These are phyloP conservation scores for Nixonia krombeini DNA, from an alignment of 1,140 invertebrate genomes.

Conservation along the genomic window DNA sequence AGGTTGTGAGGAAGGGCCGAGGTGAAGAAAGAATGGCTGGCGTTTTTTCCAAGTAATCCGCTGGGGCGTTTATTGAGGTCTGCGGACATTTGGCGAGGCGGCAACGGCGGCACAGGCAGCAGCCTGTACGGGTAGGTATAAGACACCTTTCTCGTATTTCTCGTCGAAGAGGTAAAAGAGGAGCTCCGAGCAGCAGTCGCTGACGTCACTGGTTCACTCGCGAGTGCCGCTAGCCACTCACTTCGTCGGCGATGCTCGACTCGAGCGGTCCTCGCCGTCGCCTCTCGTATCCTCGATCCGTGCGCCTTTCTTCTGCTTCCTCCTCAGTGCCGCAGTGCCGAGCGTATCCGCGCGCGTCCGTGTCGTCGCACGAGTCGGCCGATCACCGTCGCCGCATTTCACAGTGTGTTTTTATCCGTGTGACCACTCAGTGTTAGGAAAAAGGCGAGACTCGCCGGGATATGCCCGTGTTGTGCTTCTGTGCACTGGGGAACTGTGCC, in stretches of 20 bases:
- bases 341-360: slow-evolving; percentile 67
- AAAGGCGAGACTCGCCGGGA: background rate
- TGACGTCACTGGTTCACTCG: slow-evolving; percentile 65
- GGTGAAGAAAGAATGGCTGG: too few species aligned
- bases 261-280: slow-evolving; percentile 51
- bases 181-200: slow-evolving; percentile 49
- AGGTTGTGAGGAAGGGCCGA: too few species aligned
- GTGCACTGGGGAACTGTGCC: slow-evolving; percentile 16
- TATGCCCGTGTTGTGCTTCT: background rate
- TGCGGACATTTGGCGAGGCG: slow-evolving; percentile 44
- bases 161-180: slow-evolving; percentile 61
- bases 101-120: too few species aligned
- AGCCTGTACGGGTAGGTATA: slow-evolving; percentile 53
- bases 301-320: slow-evolving; percentile 37
- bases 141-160: slow-evolving; percentile 63
- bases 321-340: slow-evolving; percentile 61
- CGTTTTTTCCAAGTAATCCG: too few species aligned
- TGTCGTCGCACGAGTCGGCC: slow-evolving; percentile 58
- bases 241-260: slow-evolving; percentile 62
- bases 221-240: slow-evolving; percentile 66
- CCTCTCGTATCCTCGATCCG: slow-evolving; percentile 16
- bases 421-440: background rate
- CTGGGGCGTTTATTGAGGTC: too few species aligned
- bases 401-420: slow-evolving; percentile 16
- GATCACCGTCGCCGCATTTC: slow-evolving; percentile 48